These are phyloP conservation scores for Drosophila pseudotakahashii DNA, from an alignment of 2,888 invertebrate species.

Conservation along the genomic window DNA sequence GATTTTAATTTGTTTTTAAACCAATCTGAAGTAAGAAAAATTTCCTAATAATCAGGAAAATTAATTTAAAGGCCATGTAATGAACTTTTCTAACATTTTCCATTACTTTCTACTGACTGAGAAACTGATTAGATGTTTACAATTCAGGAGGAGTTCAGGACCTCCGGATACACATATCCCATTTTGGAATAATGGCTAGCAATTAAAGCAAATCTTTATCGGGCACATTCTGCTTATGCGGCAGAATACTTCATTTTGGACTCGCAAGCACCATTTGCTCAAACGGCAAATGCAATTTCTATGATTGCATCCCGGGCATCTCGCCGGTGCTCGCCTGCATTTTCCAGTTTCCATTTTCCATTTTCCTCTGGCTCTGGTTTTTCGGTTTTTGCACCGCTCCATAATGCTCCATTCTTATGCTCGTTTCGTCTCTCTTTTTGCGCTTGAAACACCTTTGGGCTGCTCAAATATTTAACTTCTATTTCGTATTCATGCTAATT, in stretches of 20 bases:
- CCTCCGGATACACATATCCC: neutral
- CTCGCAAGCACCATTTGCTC: slow-evolving; percentile 34
- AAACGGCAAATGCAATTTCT: slow-evolving; percentile 48
- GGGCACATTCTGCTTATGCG: slow-evolving; percentile 45
- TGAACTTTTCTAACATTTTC: neutral
- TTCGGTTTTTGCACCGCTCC: slow-evolving; percentile 10
- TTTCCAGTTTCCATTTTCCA: slow-evolving; percentile 23
- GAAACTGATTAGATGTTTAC: slow-evolving; percentile 19
- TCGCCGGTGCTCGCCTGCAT: slow-evolving; percentile 19
- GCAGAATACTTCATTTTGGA: slow-evolving; percentile 46
- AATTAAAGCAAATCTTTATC: slow-evolving; percentile 53
- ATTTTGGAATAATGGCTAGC: slow-evolving; percentile 35
- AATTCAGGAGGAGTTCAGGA: neutral
- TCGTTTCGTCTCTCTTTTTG: slow-evolving; percentile 10
- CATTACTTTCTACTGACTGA: neutral
- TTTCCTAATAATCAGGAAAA: no score
- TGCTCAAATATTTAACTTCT: slow-evolving; percentile 79
- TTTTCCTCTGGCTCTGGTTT: slow-evolving; percentile 10
- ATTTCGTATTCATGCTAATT: slow-evolving; percentile 80
- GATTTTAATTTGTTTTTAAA: neutral
- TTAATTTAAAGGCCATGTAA: neutral
- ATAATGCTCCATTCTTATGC: slow-evolving; percentile 23
- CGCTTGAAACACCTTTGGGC: slow-evolving; percentile 50
- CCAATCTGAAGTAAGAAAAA: no score
- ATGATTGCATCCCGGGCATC: slow-evolving; percentile 41